Percentiles rank a stretch among this genome's conserved stretches.
Evolutionary conservation across 2,797 vertebrate species (phyloP).

Genomic region (Ptychadena robeensis): DNA sequence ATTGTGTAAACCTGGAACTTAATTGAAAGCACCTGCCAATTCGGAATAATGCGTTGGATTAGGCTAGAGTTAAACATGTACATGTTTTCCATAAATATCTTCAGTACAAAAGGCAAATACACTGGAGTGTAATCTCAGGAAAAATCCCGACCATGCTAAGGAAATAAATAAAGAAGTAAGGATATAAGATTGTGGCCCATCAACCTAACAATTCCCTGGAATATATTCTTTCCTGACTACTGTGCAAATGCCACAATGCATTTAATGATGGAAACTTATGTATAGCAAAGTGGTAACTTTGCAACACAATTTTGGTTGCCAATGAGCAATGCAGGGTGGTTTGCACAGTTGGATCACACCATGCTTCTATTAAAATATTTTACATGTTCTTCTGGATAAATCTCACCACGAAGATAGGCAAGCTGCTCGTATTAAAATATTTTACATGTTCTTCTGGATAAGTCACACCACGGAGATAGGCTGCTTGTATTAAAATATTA

Average conservation of each 20-base stretch:
- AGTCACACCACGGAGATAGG: too few relatives aligned
- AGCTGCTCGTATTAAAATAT: conserved; percentile 15
- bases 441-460: conserved; percentile 35
- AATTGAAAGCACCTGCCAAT: conserved; percentile 64
- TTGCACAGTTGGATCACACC: conserved; percentile 39
- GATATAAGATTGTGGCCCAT: conserved; percentile 72
- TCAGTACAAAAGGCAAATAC: conserved; percentile 66
- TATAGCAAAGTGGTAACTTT: conserved; percentile 29
- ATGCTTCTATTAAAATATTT: conserved; percentile 10
- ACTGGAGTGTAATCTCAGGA: conserved; percentile 70
- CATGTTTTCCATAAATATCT: conserved; percentile 61
- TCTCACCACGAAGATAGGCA: too few relatives aligned
- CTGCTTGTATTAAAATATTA: conserved; percentile 13
- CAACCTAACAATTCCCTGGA: conserved; percentile 59
- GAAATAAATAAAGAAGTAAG: conserved; percentile 74
- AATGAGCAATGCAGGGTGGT: conserved; percentile 31
- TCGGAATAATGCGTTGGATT: conserved; percentile 57
- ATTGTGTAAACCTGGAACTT: conserved; percentile 63
- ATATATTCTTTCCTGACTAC: background rate
- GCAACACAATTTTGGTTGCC: conserved; percentile 24
- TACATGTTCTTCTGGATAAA: conserved; percentile 40
- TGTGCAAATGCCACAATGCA: conserved; percentile 49
- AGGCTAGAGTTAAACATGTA: conserved; percentile 59
- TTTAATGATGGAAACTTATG: conserved; percentile 30
- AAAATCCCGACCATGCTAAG: conserved; percentile 71